Evolutionary conservation across 2,113 vertebrate species (phyloP).

Genomic region (Gymnogyps californianus): DNA sequence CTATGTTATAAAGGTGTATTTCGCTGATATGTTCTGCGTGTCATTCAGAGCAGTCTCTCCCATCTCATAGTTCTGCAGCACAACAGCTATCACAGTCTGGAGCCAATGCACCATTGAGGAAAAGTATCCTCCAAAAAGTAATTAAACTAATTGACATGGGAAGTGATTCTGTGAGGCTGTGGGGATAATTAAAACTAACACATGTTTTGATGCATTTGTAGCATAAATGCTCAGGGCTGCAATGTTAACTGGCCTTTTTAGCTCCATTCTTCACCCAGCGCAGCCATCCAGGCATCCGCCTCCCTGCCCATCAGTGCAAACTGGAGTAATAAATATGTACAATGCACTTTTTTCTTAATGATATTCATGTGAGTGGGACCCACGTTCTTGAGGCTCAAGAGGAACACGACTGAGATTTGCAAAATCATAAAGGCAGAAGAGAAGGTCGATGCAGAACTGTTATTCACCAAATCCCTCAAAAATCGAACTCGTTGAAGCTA

Average conservation of each 20-base stretch:
- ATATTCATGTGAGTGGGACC: not conserved
- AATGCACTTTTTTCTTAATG: not conserved
- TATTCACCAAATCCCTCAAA: not conserved
- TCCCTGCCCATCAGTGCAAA: not conserved
- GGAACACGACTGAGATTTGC: fast-evolving
- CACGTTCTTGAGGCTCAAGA: not conserved
- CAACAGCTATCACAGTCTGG: not conserved
- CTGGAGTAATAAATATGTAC: fast-evolving
- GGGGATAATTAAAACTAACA: constrained; percentile 51
- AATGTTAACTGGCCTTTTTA: not conserved
- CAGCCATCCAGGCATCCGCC: not conserved
- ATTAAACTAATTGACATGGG: constrained; percentile 68
- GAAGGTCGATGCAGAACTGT: fast-evolving
- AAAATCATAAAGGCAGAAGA: not conserved
- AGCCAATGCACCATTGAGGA: constrained; percentile 23
- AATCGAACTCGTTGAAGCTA: not conserved
- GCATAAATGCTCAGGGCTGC: not conserved
- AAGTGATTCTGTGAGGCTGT: constrained; percentile 23
- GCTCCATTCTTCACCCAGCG: not conserved
- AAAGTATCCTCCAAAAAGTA: constrained; percentile 57
- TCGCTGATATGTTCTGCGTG: not conserved
- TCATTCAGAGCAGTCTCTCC: not conserved
- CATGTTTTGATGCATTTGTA: constrained; percentile 31
- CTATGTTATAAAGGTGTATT: not conserved
- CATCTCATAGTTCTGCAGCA: not conserved